Evolutionary conservation across 2,888 invertebrate genomes (phyloP).

Genomic region (Dicyrtoma fusca): DNA sequence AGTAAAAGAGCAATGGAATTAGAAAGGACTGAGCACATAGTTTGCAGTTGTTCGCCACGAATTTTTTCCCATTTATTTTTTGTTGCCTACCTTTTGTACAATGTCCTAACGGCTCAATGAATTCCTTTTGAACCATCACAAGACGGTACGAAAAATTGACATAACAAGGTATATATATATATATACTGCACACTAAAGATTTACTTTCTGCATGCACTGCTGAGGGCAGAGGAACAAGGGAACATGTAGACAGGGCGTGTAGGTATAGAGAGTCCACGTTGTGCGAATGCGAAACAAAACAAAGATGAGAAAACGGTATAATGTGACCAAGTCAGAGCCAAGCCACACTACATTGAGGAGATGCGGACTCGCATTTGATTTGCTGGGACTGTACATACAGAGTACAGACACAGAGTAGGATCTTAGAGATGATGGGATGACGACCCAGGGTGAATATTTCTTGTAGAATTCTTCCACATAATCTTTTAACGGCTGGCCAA

Average conservation of each 20-base stretch:
- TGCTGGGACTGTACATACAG: not conserved
- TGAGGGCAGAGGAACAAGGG: too few relatives aligned
- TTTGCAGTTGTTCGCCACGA: too few relatives aligned
- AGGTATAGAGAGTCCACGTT: too few relatives aligned
- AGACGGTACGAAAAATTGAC: slow-evolving; percentile 6
- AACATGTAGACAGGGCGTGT: too few relatives aligned
- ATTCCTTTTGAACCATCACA: slow-evolving; percentile 13
- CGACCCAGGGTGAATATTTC: slow-evolving; percentile 21
- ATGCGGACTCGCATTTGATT: too few relatives aligned
- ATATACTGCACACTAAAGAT: not conserved
- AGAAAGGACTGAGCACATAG: not conserved
- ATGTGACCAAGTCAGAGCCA: too few relatives aligned
- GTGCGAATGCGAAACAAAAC: too few relatives aligned
- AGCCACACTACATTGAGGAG: too few relatives aligned
- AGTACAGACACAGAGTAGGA: not conserved
- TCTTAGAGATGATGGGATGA: not conserved
- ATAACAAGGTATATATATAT: not conserved
- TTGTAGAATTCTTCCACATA: slow-evolving; percentile 17
- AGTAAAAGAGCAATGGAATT: not conserved
- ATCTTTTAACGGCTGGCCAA: slow-evolving; percentile 22
- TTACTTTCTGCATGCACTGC: not conserved
- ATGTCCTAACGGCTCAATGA: slow-evolving; percentile 20
- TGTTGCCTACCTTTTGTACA: not conserved
- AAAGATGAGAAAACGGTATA: too few relatives aligned
- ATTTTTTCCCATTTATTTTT: too few relatives aligned